Conservation (phyloP, 35 echinoderm and acorn worm species). For the Ptychodera flava region DNA sequence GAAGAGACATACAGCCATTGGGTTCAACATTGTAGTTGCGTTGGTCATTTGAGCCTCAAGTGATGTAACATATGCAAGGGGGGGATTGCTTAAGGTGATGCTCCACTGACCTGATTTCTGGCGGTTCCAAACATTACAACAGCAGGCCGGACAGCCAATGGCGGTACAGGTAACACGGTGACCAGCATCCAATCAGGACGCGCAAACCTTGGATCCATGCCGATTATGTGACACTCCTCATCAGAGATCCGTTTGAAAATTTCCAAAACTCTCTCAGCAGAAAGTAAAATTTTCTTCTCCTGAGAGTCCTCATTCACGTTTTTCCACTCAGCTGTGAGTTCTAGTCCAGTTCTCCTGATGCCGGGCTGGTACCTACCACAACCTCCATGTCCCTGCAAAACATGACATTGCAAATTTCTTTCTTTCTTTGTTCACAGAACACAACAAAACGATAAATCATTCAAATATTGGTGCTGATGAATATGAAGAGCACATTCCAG, state of each 20-base stretch:
- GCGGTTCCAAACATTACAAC: conserved; percentile 92
- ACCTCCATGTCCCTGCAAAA: conserved; percentile 72
- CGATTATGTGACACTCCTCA: conserved; percentile 72
- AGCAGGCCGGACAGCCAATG: conserved; percentile 79
- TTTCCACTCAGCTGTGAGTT: conserved; percentile 88
- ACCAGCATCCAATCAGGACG: conserved; percentile 92
- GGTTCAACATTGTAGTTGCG: no score
- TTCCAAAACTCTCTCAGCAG: conserved; percentile 73
- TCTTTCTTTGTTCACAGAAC: neutral
- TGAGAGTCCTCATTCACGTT: conserved; percentile 92
- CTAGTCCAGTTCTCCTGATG: conserved; percentile 68
- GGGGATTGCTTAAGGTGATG: no score
- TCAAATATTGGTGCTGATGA: no score
- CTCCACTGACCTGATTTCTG: conserved; percentile 98
- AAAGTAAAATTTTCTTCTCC: conserved; percentile 89
- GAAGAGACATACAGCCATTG: no score
- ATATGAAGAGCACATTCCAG: no score
- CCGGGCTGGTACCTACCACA: conserved; percentile 85
- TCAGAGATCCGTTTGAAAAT: conserved; percentile 92
- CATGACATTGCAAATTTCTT: neutral
- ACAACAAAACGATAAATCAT: no score
- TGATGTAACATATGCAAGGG: no score
- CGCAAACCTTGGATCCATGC: conserved; percentile 81
- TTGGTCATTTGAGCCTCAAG: no score
- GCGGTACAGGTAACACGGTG: conserved; percentile 90